A percentile compares a stretch with the other conserved stretches of the same genome.
Evolutionary conservation across 2,797 vertebrate genomes (phyloP).

Genomic region (Acipenser ruthenus): DNA sequence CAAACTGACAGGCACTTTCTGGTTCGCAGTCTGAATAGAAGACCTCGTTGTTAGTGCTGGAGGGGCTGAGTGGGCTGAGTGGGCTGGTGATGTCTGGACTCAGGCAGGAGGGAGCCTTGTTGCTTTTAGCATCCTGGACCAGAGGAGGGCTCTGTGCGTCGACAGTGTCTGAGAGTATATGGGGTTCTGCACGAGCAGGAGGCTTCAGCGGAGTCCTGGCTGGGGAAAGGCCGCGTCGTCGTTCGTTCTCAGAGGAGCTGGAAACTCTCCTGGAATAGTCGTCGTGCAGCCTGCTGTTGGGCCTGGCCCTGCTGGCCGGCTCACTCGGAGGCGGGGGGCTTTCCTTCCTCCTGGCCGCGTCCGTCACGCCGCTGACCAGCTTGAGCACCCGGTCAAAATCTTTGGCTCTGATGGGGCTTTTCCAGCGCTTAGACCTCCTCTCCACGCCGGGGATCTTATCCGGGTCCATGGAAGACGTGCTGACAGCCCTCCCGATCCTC

Average conservation of each 20-base stretch:
- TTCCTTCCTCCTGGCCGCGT: conserved; percentile 59
- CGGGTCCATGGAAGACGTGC: conserved; percentile 58
- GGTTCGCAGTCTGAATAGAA: conserved; percentile 28
- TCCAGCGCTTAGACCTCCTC: conserved; percentile 48
- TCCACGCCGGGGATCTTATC: conserved; percentile 41
- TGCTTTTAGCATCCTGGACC: too few species aligned
- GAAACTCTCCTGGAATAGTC: conserved; percentile 85
- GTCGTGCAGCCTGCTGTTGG: conserved; percentile 76
- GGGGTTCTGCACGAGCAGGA: neutral
- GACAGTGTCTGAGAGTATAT: too few species aligned
- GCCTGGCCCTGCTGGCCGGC: conserved; percentile 10
- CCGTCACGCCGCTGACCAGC: conserved; percentile 76
- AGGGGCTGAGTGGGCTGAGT: too few species aligned
- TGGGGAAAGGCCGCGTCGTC: conserved; percentile 50
- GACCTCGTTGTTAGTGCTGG: too few species aligned
- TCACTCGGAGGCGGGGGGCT: conserved; percentile 22
- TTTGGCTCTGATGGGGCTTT: conserved; percentile 61
- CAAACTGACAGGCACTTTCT: conserved; percentile 21
- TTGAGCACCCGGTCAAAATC: conserved; percentile 69
- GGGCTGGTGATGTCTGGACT: too few species aligned
- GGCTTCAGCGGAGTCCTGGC: conserved; percentile 31
- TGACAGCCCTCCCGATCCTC: conserved; percentile 54
- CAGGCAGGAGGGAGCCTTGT: too few species aligned
- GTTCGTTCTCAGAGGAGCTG: conserved; percentile 52
- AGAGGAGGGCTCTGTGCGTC: too few species aligned